Conservation (phyloP, 2,888 invertebrate species). For the Cheilosia pagana region DNA sequence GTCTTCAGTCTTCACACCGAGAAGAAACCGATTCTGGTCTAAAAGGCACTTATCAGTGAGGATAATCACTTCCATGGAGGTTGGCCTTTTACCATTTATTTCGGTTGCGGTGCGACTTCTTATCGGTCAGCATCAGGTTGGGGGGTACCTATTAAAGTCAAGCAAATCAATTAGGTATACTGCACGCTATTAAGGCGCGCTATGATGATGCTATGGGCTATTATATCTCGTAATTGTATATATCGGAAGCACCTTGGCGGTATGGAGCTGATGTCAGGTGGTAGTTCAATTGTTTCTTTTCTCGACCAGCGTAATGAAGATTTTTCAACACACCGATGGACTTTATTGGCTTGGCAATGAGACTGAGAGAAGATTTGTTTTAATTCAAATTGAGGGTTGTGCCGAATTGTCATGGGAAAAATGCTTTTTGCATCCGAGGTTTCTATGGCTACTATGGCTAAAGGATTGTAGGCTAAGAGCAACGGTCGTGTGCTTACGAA, state of each 20-base stretch:
- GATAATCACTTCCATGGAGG: conserved; percentile 16
- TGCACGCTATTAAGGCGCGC: not conserved
- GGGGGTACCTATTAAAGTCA: not conserved
- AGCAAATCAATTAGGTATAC: not conserved
- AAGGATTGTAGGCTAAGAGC: no score
- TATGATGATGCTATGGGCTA: not conserved
- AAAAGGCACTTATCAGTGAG: conserved; percentile 39
- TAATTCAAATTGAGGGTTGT: not conserved
- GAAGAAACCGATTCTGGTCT: conserved; percentile 3
- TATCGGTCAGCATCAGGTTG: not conserved
- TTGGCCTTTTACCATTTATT: not conserved
- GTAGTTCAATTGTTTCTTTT: conserved; percentile 27
- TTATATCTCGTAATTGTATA: conserved; percentile 21
- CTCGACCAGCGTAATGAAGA: conserved; percentile 3
- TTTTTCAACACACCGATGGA: not conserved
- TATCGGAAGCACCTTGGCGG: conserved; percentile 54
- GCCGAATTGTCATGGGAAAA: not conserved
- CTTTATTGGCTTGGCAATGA: not conserved
- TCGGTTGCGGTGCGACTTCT: not conserved
- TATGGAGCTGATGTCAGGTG: conserved; percentile 13
- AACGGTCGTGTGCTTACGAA: no score
- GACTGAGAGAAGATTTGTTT: not conserved
- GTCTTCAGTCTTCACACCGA: conserved; percentile 8
- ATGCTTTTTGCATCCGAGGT: not conserved
- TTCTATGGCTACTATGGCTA: not conserved